phyloP scores from a whole-genome alignment of 2,797 vertebrate genomes.

The Lagorchestes hirsutus region DNA sequence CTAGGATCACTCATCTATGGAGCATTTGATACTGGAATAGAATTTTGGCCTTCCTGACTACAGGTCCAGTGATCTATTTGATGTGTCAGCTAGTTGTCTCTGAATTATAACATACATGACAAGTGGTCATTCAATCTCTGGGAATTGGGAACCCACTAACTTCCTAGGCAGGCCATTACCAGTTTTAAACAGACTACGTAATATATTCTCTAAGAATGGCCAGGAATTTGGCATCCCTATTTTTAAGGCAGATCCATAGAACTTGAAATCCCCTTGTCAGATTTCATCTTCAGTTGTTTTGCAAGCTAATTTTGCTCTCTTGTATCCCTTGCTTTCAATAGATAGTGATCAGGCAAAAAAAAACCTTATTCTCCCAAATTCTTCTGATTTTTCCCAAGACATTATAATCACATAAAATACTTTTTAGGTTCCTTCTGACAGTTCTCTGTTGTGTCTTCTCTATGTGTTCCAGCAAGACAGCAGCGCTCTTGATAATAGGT shows the following conservation, averaged over 20 bases:
- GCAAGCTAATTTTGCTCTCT: not conserved
- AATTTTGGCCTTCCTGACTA: not conserved
- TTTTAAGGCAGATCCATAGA: not conserved
- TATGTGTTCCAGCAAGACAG: not conserved
- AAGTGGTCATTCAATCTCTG: not conserved
- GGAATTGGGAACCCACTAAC: not conserved
- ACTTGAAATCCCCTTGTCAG: not conserved
- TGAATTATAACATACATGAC: not conserved
- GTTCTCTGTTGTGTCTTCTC: not conserved
- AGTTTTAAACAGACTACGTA: not conserved
- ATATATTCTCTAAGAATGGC: not conserved
- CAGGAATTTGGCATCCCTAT: not conserved
- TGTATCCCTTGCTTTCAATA: not conserved
- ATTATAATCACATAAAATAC: not conserved
- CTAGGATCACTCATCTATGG: not conserved
- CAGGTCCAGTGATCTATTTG: not conserved
- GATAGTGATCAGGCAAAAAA: not conserved
- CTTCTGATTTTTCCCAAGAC: not conserved
- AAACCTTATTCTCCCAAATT: not conserved
- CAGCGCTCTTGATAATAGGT: not conserved
- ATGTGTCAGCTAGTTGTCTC: not conserved
- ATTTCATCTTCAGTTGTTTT: not conserved
- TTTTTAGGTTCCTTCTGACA: not conserved
- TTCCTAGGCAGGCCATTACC: not conserved
- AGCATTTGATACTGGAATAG: not conserved